These are phyloP conservation scores for Acipenser transmontanus DNA, from an alignment of 2,797 vertebrate species.

Conservation along the genomic window DNA sequence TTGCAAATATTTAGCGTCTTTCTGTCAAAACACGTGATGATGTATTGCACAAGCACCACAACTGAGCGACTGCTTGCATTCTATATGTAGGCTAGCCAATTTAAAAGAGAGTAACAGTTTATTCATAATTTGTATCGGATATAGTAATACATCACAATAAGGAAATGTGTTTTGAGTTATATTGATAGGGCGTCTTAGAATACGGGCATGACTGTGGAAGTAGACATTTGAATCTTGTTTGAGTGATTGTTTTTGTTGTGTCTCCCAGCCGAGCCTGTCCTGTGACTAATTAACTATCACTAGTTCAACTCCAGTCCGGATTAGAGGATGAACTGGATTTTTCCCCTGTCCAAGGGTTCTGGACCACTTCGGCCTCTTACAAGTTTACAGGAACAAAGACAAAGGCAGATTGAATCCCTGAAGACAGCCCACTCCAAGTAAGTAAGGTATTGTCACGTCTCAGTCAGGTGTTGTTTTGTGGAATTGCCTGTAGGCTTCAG, in stretches of 20 bases:
- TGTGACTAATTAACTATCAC: conserved; percentile 18
- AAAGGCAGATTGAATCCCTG: conserved; percentile 86
- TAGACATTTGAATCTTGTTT: conserved; percentile 18
- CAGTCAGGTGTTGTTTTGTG: not conserved
- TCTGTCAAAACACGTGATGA: conserved; percentile 21
- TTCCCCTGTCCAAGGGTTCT: conserved; percentile 68
- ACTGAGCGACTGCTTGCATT: conserved; percentile 19
- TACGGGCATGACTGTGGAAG: conserved; percentile 6
- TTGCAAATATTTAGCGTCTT: too few relatives aligned
- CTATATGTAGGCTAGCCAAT: not conserved
- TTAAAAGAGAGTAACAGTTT: conserved; percentile 1
- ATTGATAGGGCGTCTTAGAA: not conserved
- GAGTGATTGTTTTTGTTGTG: conserved; percentile 15
- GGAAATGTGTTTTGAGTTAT: not conserved
- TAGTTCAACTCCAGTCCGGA: conserved; percentile 25
- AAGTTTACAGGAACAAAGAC: conserved; percentile 87
- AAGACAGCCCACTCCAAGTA: conserved; percentile 82
- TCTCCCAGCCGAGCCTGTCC: conserved; percentile 22
- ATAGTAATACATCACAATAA: not conserved
- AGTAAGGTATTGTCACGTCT: conserved; percentile 24
- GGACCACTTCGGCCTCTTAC: conserved; percentile 67
- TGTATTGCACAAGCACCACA: conserved; percentile 48
- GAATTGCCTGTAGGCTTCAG: conserved; percentile 19
- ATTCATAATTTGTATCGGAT: too few relatives aligned
- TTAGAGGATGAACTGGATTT: conserved; percentile 90